Percentiles rank a stretch among this genome's conserved stretches.
These are phyloP conservation scores for Platyscapa corneri DNA, from an alignment of 1,140 invertebrate genomes.

Conservation along the genomic window DNA sequence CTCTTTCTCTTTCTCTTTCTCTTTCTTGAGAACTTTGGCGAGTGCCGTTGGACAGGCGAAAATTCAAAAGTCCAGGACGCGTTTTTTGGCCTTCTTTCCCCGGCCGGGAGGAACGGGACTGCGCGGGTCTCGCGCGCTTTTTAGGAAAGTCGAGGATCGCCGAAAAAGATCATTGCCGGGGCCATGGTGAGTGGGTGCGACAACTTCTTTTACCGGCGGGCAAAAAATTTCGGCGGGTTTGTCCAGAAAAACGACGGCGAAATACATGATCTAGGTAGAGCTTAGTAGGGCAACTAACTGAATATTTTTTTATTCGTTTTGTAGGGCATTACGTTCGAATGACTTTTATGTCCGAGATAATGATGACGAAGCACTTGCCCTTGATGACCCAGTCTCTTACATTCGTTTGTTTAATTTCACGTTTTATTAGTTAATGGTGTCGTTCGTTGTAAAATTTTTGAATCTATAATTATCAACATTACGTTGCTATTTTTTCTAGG, in stretches of 20 bases:
- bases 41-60: background rate
- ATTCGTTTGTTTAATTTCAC: background rate
- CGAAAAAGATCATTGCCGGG: background rate
- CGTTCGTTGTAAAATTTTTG: background rate
- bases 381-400: constrained; percentile 5
- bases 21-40: background rate
- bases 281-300: constrained; percentile 29
- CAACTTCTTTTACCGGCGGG: background rate
- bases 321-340: constrained; percentile 14
- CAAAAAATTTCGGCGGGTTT: background rate
- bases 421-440: constrained; percentile 14
- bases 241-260: background rate
- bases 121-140: background rate
- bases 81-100: background rate
- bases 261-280: background rate
- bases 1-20: constrained; percentile 4
- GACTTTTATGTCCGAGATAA: background rate
- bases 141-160: background rate
- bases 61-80: background rate
- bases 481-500: background rate
- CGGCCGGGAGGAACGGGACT: too few species aligned
- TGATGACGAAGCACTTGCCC: constrained; percentile 2
- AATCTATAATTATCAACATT: background rate
- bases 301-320: constrained; percentile 1
- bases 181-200: too few species aligned